Evolutionary conservation across 1,140 invertebrate species (phyloP).

Genomic region (Muscidifurax raptorellus): DNA sequence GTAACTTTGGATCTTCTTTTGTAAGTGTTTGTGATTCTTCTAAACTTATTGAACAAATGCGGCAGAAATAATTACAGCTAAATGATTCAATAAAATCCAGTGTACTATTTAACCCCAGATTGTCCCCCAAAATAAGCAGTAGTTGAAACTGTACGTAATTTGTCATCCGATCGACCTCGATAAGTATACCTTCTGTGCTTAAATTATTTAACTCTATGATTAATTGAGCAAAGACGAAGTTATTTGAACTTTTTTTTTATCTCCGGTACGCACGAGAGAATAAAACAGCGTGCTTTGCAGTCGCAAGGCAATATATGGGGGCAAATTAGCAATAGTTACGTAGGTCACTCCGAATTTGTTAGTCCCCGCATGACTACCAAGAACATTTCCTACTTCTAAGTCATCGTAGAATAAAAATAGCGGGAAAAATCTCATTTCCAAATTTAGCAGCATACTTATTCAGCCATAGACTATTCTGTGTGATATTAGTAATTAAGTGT

Average conservation of each 20-base stretch:
- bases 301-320: slow-evolving; percentile 27
- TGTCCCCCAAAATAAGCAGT: slow-evolving; percentile 26
- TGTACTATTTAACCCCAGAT: slow-evolving; percentile 30
- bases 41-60: background rate
- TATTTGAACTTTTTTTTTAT: slow-evolving; percentile 35
- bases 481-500: slow-evolving; percentile 51
- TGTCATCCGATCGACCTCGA: background rate
- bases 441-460: slow-evolving; percentile 20
- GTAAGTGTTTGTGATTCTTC: background rate
- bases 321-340: slow-evolving; percentile 39
- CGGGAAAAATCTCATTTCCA: background rate
- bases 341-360: slow-evolving; percentile 41
- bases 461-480: slow-evolving; percentile 53
- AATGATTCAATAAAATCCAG: slow-evolving; percentile 32
- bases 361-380: slow-evolving; percentile 30
- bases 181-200: background rate
- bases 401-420: too few species aligned
- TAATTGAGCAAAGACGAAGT: background rate
- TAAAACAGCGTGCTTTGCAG: slow-evolving; percentile 16
- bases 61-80: background rate
- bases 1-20: background rate
- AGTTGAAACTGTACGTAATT: slow-evolving; percentile 27
- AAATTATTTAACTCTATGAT: slow-evolving; percentile 31
- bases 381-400: too few species aligned
- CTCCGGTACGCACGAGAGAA: background rate